Conservation (phyloP, 2,797 vertebrate genomes). For the Oophaga sylvatica region DNA sequence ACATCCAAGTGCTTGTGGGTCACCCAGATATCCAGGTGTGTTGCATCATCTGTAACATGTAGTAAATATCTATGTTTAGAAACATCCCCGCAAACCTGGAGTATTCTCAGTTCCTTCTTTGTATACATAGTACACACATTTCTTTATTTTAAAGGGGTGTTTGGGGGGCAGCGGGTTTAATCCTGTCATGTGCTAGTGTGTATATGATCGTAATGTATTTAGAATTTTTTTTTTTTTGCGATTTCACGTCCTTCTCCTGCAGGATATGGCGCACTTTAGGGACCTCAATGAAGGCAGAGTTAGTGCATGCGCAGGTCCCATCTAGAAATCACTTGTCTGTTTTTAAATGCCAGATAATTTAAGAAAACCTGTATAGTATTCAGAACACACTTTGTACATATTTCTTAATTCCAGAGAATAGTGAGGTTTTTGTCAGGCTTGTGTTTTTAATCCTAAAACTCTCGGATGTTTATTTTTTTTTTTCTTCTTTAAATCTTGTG, state of each 20-base stretch:
- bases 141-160: not conserved
- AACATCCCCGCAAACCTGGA: not conserved
- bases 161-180: not conserved
- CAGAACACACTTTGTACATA: constrained; percentile 68
- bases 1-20: not conserved
- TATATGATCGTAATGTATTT: constrained; percentile 59
- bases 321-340: constrained; percentile 16
- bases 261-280: constrained; percentile 15
- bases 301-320: constrained; percentile 47
- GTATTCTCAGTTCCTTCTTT: not conserved
- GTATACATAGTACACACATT: constrained; percentile 1
- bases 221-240: constrained; percentile 40
- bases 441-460: constrained; percentile 58
- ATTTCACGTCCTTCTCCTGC: constrained; percentile 11
- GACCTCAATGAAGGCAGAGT: not conserved
- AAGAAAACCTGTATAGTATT: constrained; percentile 66
- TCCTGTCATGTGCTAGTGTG: constrained; percentile 49
- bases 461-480: not conserved
- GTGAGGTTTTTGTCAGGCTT: constrained; percentile 61
- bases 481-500: constrained; percentile 48
- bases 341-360: constrained; percentile 63
- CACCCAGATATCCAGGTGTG: not conserved
- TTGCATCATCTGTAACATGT: not conserved
- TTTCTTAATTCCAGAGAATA: constrained; percentile 65
- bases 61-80: not conserved